Conservation (phyloP, 2,888 invertebrate genomes). For the Epinotia nisella region DNA sequence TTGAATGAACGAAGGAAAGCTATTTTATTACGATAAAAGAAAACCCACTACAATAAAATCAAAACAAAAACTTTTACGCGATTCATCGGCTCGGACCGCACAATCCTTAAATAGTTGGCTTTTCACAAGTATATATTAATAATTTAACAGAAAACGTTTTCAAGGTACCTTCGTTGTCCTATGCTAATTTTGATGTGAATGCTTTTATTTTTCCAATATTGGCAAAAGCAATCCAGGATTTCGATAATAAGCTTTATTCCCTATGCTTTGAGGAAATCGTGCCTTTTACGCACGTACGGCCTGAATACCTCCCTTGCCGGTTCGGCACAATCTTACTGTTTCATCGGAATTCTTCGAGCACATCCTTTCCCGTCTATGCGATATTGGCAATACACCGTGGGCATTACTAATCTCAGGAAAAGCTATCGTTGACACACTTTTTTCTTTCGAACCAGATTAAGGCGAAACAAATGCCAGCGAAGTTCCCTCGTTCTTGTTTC, state of each 20-base stretch:
- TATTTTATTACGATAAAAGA: too few relatives aligned
- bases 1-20: too few relatives aligned
- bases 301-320: slow-evolving; percentile 19
- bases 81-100: too few relatives aligned
- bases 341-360: slow-evolving; percentile 32
- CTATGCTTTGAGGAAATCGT: slow-evolving; percentile 33
- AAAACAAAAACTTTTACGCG: too few relatives aligned
- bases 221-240: slow-evolving; percentile 12
- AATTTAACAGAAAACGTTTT: background rate
- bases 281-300: slow-evolving; percentile 38
- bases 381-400: slow-evolving; percentile 30
- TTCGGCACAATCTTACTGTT: slow-evolving; percentile 29
- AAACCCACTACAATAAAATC: too few relatives aligned
- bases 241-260: slow-evolving; percentile 34
- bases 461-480: slow-evolving; percentile 64
- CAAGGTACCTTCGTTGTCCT: background rate
- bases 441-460: slow-evolving; percentile 36
- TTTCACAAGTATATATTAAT: background rate
- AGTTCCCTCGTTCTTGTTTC: slow-evolving; percentile 60
- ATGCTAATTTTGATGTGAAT: slow-evolving; percentile 13
- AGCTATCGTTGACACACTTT: slow-evolving; percentile 29
- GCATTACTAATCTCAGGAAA: slow-evolving; percentile 38
- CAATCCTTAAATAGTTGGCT: too few relatives aligned
- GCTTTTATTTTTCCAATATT: slow-evolving; percentile 31
- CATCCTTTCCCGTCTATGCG: slow-evolving; percentile 22